Percentiles rank a stretch among this genome's conserved stretches.
These are phyloP conservation scores for Leuctra nigra DNA, from an alignment of 2,888 invertebrate species.

Conservation along the genomic window DNA sequence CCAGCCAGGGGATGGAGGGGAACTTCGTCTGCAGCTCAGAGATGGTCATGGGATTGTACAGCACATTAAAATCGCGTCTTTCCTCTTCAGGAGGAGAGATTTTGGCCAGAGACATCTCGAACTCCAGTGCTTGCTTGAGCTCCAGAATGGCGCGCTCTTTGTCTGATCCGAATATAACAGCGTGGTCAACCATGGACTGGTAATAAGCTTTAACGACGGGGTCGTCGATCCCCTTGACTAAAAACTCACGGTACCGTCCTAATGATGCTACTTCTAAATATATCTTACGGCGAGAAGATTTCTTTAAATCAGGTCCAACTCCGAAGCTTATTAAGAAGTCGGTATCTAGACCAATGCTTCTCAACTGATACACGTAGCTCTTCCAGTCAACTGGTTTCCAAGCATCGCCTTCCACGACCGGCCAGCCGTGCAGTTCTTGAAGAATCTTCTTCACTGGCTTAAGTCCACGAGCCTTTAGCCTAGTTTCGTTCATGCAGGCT, in stretches of 20 bases:
- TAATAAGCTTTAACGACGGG: conserved; percentile 82
- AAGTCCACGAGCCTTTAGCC: conserved; percentile 73
- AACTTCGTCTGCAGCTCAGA: conserved; percentile 65
- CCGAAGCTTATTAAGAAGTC: conserved; percentile 89
- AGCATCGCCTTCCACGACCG: conserved; percentile 65
- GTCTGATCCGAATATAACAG: conserved; percentile 77
- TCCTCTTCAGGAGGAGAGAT: conserved; percentile 84
- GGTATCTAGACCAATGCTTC: conserved; percentile 73
- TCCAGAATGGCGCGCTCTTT: conserved; percentile 58
- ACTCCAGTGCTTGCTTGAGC: conserved; percentile 70
- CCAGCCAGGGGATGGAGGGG: conserved; percentile 71
- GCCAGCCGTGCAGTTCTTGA: conserved; percentile 83
- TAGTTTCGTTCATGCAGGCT: conserved; percentile 84
- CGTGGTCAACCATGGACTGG: conserved; percentile 81
- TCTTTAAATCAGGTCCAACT: conserved; percentile 81
- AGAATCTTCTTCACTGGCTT: conserved; percentile 65
- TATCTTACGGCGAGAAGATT: conserved; percentile 75
- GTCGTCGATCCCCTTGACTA: conserved; percentile 74
- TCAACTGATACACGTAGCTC: conserved; percentile 73
- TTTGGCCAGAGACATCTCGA: conserved; percentile 88
- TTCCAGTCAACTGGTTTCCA: conserved; percentile 81
- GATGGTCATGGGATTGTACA: conserved; percentile 89
- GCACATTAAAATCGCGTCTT: conserved; percentile 78
- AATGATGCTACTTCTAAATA: conserved; percentile 87
- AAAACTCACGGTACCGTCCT: conserved; percentile 77